Evolutionary conservation across 2,113 vertebrate genomes (phyloP).

Genomic region (Petrocephalus zakoni): DNA sequence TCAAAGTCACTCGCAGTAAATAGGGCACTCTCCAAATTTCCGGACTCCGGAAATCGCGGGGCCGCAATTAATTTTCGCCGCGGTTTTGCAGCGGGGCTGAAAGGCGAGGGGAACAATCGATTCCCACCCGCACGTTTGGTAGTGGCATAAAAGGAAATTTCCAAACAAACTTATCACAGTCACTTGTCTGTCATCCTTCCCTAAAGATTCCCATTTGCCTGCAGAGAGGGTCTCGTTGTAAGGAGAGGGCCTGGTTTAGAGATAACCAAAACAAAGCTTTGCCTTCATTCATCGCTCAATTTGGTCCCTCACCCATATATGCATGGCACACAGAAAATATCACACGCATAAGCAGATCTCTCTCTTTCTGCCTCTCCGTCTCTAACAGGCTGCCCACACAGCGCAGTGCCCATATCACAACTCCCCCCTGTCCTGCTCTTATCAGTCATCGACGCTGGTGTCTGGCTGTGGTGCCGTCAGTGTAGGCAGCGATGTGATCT

Average conservation of each 20-base stretch:
- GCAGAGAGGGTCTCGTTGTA: neutral
- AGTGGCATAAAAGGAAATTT: slow-evolving; percentile 4
- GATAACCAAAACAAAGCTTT: slow-evolving; percentile 3
- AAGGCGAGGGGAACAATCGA: neutral
- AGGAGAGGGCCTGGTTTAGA: neutral
- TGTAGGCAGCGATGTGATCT: neutral
- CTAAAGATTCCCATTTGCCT: slow-evolving; percentile 12
- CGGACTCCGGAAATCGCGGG: neutral
- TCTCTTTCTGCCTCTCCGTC: neutral
- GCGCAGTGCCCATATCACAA: neutral
- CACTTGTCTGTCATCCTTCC: slow-evolving; percentile 6
- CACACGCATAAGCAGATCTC: neutral
- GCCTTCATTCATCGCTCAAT: neutral
- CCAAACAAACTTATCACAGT: neutral
- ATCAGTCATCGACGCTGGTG: slow-evolving; percentile 19
- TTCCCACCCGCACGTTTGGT: slow-evolving; percentile 2
- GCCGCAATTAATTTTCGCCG: slow-evolving; percentile 19
- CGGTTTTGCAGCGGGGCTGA: neutral
- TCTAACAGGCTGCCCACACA: neutral
- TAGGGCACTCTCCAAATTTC: neutral
- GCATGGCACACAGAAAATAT: neutral
- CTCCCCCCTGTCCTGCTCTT: neutral
- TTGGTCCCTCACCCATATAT: neutral
- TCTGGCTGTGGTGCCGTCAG: neutral
- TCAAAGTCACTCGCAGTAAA: slow-evolving; percentile 6